A percentile compares a stretch with the other conserved stretches of the same genome.
phyloP scores from a whole-genome alignment of 2,113 vertebrate genomes.

The Dromiciops gliroides region DNA sequence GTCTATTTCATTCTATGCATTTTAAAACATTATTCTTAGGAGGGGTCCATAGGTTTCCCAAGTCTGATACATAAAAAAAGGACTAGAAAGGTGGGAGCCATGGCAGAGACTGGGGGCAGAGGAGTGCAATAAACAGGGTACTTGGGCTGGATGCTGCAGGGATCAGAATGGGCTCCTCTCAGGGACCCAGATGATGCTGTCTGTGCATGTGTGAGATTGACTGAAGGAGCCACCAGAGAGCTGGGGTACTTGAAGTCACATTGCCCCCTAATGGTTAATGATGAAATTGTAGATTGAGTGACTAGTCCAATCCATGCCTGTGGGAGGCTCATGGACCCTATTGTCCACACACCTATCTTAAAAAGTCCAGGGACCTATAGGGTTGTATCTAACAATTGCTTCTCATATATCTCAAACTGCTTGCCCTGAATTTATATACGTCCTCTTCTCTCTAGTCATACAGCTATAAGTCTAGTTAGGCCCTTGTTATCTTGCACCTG shows the following conservation, averaged over 20 bases:
- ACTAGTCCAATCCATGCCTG: neutral
- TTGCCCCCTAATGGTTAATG: neutral
- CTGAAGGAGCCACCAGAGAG: neutral
- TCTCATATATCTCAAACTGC: neutral
- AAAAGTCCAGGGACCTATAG: neutral
- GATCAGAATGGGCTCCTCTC: neutral
- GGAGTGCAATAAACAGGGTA: too few species aligned
- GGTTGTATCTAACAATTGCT: neutral
- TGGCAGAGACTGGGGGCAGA: neutral
- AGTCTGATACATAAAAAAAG: neutral
- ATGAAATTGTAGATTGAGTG: neutral
- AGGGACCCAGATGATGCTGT: neutral
- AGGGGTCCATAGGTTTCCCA: neutral
- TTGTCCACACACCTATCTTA: neutral
- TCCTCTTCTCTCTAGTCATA: neutral
- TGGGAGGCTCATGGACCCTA: too few species aligned
- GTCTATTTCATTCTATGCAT: neutral
- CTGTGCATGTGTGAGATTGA: neutral
- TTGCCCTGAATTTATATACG: neutral
- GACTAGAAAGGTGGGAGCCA: neutral
- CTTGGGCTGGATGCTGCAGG: neutral
- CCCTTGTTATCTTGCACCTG: neutral
- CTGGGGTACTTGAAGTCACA: neutral
- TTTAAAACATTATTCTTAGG: neutral
- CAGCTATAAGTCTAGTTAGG: neutral